A percentile compares a stretch with the other conserved stretches of the same genome.
phyloP scores from a whole-genome alignment of 2,797 vertebrate species.

The Acridotheres tristis region DNA sequence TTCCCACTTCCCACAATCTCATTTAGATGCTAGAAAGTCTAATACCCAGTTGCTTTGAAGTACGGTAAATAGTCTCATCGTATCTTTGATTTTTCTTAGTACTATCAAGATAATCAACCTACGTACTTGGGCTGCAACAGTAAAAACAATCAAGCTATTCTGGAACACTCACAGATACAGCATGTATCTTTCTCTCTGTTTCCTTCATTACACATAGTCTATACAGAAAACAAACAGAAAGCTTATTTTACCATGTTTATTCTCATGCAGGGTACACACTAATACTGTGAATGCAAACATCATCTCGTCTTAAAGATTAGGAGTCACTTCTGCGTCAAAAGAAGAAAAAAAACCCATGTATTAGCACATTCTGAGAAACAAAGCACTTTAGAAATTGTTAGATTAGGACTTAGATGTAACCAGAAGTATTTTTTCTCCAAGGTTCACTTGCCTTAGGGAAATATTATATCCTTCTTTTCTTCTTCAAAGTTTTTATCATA shows the following conservation, averaged over 20 bases:
- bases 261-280: not conserved
- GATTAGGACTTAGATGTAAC: not conserved
- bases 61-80: not conserved
- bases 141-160: not conserved
- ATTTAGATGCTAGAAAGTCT: not conserved
- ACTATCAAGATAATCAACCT: not conserved
- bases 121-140: not conserved
- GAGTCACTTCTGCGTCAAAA: constrained; percentile 3
- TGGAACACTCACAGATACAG: not conserved
- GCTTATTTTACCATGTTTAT: not conserved
- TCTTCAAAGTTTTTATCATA: not conserved
- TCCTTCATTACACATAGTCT: not conserved
- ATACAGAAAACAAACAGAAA: not conserved
- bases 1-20: not conserved
- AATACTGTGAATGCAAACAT: not conserved
- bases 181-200: not conserved
- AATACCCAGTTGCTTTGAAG: not conserved
- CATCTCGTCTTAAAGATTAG: not conserved
- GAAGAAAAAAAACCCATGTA: not conserved
- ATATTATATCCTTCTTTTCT: not conserved
- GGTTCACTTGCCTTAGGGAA: not conserved
- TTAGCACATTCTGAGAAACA: not conserved
- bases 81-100: not conserved
- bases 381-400: not conserved
- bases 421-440: not conserved